A percentile compares a stretch with the other conserved stretches of the same genome.
These are phyloP conservation scores for Caenorhabditis virilis DNA, from an alignment of 2,888 invertebrate genomes.

Conservation along the genomic window DNA sequence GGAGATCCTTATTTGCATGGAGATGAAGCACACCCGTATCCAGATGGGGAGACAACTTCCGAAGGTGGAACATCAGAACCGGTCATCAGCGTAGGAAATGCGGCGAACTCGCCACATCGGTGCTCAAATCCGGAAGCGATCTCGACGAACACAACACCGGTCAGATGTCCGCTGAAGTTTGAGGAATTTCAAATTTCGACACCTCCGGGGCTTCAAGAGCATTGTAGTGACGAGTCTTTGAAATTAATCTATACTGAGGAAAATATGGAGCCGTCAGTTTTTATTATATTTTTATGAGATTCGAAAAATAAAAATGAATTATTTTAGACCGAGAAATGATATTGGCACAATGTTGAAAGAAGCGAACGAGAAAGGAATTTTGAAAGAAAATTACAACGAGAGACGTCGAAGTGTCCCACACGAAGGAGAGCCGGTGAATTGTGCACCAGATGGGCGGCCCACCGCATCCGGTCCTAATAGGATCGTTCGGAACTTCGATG, in stretches of 20 bases:
- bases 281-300: too few relatives aligned
- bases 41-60: slow-evolving; percentile 32
- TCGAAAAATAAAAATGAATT: too few relatives aligned
- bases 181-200: slow-evolving; percentile 24
- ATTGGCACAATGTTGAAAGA: slow-evolving; percentile 52
- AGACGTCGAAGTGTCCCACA: slow-evolving; percentile 19
- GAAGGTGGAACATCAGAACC: slow-evolving; percentile 6
- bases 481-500: slow-evolving; percentile 23
- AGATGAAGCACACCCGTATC: slow-evolving; percentile 61
- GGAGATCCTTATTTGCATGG: slow-evolving; percentile 47
- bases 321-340: slow-evolving; percentile 51
- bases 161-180: slow-evolving; percentile 1
- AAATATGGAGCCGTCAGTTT: background rate
- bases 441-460: slow-evolving; percentile 44
- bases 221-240: slow-evolving; percentile 40
- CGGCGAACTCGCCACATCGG: background rate
- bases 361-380: slow-evolving; percentile 54
- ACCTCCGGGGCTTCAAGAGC: slow-evolving; percentile 57
- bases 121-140: background rate
- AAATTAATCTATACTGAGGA: background rate
- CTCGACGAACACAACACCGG: background rate
- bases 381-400: slow-evolving; percentile 56
- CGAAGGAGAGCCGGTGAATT: slow-evolving; percentile 45
- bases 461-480: slow-evolving; percentile 47
- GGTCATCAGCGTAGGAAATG: background rate